A percentile compares a stretch with the other conserved stretches of the same genome.
phyloP scores from a whole-genome alignment of 2,888 invertebrate species.

The Capitulum mitella region DNA sequence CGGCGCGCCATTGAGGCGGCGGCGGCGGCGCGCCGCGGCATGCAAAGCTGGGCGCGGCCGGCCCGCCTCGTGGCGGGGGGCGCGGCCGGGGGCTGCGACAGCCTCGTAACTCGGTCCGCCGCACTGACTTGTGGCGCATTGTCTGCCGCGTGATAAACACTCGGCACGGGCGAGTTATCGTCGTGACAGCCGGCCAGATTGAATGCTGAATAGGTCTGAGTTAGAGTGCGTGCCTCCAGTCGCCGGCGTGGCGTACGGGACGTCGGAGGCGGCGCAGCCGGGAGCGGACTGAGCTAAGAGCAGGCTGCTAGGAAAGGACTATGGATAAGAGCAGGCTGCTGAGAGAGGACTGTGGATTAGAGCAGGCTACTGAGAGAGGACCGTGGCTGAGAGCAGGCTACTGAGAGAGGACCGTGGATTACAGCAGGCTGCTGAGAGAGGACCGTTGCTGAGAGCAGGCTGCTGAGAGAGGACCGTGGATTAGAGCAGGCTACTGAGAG shows the following conservation, averaged over 20 bases:
- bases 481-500: too few species aligned
- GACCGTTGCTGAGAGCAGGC: too few species aligned
- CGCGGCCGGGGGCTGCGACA: not conserved
- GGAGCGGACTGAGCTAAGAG: too few species aligned
- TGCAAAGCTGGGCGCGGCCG: not conserved
- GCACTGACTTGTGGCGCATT: slow-evolving; percentile 5
- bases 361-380: too few species aligned
- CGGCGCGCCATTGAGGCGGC: not conserved
- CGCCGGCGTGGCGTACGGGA: not conserved
- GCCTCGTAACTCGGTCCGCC: not conserved
- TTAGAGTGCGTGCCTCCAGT: not conserved
- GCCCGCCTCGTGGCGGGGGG: not conserved
- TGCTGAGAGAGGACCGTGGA: too few species aligned
- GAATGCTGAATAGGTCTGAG: slow-evolving; percentile 9
- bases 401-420: too few species aligned
- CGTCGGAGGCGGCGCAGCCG: not conserved
- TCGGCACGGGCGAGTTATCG: not conserved
- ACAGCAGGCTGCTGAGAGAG: too few species aligned
- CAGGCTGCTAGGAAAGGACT: too few species aligned
- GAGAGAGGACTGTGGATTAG: too few species aligned
- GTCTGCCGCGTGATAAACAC: slow-evolving; percentile 1
- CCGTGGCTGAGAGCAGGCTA: too few species aligned
- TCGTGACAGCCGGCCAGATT: not conserved
- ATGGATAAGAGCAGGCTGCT: too few species aligned
- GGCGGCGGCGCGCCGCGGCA: not conserved